Evolutionary conservation across 1,140 invertebrate species (phyloP).

Genomic region (Diuraphis noxia): DNA sequence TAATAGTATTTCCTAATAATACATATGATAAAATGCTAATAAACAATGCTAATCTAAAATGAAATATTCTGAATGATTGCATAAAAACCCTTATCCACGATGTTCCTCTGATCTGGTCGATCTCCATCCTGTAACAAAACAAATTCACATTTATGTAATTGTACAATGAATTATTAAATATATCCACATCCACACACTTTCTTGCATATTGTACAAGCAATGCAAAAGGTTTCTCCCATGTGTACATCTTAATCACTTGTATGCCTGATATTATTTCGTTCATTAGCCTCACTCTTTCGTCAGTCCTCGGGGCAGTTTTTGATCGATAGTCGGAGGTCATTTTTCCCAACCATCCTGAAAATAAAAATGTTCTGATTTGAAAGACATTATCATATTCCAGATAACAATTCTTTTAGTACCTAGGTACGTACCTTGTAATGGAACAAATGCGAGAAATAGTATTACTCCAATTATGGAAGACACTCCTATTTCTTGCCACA

Average conservation of each 20-base stretch:
- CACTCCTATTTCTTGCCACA: constrained; percentile 74
- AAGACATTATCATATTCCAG: background rate
- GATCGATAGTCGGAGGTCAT: constrained; percentile 69
- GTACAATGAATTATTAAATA: constrained; percentile 63
- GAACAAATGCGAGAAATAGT: constrained; percentile 78
- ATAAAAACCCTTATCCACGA: constrained; percentile 74
- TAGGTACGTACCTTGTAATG: constrained; percentile 74
- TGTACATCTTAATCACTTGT: constrained; percentile 90
- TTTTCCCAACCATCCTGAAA: constrained; percentile 72
- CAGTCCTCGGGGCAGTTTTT: constrained; percentile 73
- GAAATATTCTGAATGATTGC: constrained; percentile 74
- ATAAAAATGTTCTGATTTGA: constrained; percentile 61
- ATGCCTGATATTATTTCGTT: constrained; percentile 88
- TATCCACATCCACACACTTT: constrained; percentile 72
- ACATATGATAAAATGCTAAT: constrained; percentile 76
- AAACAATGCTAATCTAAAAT: constrained; percentile 77
- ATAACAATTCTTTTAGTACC: constrained; percentile 33
- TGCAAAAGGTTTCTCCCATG: constrained; percentile 81
- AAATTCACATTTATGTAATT: background rate
- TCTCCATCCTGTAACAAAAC: constrained; percentile 60
- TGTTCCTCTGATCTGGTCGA: constrained; percentile 69
- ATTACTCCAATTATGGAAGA: constrained; percentile 77
- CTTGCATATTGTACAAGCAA: constrained; percentile 66
- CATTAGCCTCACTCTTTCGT: constrained; percentile 83
- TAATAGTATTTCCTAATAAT: constrained; percentile 69